phyloP scores from a whole-genome alignment of 2,113 vertebrate genomes.

The Phaetusa simplex region DNA sequence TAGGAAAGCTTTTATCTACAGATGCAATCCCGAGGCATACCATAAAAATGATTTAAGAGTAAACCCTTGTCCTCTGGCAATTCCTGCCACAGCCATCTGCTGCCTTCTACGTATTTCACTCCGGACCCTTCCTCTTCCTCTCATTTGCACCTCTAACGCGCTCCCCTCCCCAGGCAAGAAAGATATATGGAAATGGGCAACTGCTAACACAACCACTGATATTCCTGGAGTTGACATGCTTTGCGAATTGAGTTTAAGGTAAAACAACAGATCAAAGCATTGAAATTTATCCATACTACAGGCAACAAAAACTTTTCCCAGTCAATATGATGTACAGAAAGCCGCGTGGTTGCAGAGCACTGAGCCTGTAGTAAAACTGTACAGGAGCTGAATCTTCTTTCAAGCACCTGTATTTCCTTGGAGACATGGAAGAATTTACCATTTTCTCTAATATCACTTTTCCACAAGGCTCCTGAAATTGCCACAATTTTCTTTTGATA shows the following conservation, averaged over 20 bases:
- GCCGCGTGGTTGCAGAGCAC: background rate
- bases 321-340: background rate
- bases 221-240: background rate
- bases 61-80: background rate
- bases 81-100: background rate
- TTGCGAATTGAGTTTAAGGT: background rate
- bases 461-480: background rate
- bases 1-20: background rate
- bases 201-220: background rate
- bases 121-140: background rate
- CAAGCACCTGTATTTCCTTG: background rate
- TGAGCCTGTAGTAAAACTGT: background rate
- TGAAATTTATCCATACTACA: background rate
- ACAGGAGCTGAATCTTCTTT: background rate
- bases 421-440: background rate
- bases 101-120: background rate
- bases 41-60: background rate
- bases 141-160: rapidly evolving
- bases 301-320: background rate
- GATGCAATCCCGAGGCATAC: background rate
- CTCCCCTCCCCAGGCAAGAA: background rate
- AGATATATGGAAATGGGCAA: background rate
- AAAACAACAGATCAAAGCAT: background rate
- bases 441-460: background rate
- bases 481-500: background rate